phyloP scores from a whole-genome alignment of 2,797 vertebrate genomes.

The Brachyalestes nurse region DNA sequence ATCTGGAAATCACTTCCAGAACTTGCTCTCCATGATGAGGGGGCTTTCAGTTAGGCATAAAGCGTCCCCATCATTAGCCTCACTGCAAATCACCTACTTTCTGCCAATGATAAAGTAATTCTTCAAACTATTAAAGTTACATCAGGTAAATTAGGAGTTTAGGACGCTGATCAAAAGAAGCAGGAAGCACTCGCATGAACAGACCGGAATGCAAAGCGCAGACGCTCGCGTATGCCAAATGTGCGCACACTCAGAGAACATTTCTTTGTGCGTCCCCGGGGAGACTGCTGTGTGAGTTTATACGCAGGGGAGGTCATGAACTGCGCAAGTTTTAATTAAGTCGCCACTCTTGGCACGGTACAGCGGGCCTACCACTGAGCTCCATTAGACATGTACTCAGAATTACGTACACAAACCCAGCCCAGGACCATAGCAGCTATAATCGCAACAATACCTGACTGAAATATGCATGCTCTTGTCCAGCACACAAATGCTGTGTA shows the following conservation, averaged over 20 bases:
- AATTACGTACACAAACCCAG: conserved; percentile 42
- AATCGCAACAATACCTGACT: conserved; percentile 38
- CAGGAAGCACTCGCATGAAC: conserved; percentile 6
- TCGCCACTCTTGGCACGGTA: conserved; percentile 44
- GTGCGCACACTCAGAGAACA: conserved; percentile 9
- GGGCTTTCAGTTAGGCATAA: conserved; percentile 40
- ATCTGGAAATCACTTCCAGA: conserved; percentile 53
- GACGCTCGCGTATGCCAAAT: neutral
- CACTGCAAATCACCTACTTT: conserved; percentile 36
- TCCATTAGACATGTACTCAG: conserved; percentile 37
- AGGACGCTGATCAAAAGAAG: conserved; percentile 34
- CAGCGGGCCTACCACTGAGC: conserved; percentile 46
- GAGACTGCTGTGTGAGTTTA: conserved; percentile 42
- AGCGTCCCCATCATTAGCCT: conserved; percentile 38
- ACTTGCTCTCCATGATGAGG: conserved; percentile 39
- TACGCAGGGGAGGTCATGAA: conserved; percentile 36
- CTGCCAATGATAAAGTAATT: conserved; percentile 41
- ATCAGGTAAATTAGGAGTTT: conserved; percentile 34
- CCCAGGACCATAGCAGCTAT: conserved; percentile 16
- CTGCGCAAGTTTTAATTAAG: conserved; percentile 57
- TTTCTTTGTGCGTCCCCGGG: conserved; percentile 20
- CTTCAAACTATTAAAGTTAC: conserved; percentile 29
- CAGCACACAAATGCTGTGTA: neutral
- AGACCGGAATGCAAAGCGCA: conserved; percentile 8
- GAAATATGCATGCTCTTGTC: conserved; percentile 15